Conservation (phyloP, 2,797 vertebrate species). For the Characodon lateralis region DNA sequence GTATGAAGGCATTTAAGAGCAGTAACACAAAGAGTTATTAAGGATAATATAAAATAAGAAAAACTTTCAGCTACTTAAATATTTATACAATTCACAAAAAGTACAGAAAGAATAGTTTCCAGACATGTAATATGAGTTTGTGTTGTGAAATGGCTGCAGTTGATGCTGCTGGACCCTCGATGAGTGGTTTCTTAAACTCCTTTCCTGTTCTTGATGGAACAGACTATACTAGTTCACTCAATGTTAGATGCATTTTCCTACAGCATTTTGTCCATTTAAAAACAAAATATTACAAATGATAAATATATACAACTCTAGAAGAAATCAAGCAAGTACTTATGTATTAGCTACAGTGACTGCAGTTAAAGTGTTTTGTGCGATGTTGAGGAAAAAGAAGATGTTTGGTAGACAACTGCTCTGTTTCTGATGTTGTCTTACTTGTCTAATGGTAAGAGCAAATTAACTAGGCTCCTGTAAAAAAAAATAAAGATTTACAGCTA, state of each 20-base stretch:
- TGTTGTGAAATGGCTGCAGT: slow-evolving; percentile 48
- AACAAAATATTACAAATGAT: slow-evolving; percentile 23
- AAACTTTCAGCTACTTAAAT: slow-evolving; percentile 68
- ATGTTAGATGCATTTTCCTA: background rate
- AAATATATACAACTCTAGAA: slow-evolving; percentile 67
- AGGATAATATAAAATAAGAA: slow-evolving; percentile 64
- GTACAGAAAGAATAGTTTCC: slow-evolving; percentile 23
- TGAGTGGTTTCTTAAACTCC: slow-evolving; percentile 53
- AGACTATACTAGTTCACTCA: background rate
- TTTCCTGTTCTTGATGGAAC: background rate
- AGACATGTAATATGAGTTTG: slow-evolving; percentile 42
- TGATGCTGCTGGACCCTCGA: slow-evolving; percentile 44
- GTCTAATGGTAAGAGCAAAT: slow-evolving; percentile 26
- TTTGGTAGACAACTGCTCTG: slow-evolving; percentile 31
- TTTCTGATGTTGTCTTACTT: slow-evolving; percentile 30
- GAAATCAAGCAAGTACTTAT: slow-evolving; percentile 48
- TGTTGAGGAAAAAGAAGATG: slow-evolving; percentile 50
- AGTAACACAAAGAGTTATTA: slow-evolving; percentile 56
- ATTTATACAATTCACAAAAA: slow-evolving; percentile 80
- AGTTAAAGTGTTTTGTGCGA: slow-evolving; percentile 81
- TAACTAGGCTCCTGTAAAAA: slow-evolving; percentile 36
- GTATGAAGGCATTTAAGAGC: slow-evolving; percentile 37
- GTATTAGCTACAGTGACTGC: slow-evolving; percentile 71
- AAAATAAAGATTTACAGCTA: slow-evolving; percentile 30
- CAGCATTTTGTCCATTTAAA: background rate